Percentiles rank a stretch among this genome's conserved stretches.
Evolutionary conservation across 1,140 invertebrate genomes (phyloP).

Genomic region (Capitella teleta): DNA sequence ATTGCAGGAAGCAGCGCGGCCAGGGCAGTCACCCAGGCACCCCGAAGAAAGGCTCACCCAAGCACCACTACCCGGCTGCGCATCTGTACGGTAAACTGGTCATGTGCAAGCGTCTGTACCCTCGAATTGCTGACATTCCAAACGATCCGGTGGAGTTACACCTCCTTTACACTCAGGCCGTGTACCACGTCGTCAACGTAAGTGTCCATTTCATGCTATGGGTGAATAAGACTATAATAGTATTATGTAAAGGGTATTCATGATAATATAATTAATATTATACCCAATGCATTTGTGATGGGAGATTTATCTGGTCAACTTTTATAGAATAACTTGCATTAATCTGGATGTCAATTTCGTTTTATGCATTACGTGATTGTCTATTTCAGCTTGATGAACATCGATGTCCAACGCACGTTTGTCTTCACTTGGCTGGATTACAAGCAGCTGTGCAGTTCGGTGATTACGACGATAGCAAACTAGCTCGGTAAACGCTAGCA

Average conservation of each 20-base stretch:
- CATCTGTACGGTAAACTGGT: conserved; percentile 12
- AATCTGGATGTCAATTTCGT: not conserved
- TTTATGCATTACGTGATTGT: not conserved
- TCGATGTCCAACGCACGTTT: conserved; percentile 86
- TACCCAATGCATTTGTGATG: too few relatives aligned
- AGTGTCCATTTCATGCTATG: conserved; percentile 14
- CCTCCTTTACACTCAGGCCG: conserved; percentile 87
- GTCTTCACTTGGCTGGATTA: conserved; percentile 79
- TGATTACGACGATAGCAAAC: conserved; percentile 58
- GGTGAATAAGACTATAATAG: too few relatives aligned
- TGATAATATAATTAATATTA: too few relatives aligned
- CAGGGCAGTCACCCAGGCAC: not conserved
- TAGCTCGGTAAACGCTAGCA: conserved; percentile 20
- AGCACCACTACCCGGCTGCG: not conserved
- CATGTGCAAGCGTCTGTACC: conserved; percentile 66
- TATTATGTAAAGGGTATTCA: too few relatives aligned
- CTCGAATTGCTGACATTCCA: conserved; percentile 75
- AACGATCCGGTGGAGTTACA: conserved; percentile 92
- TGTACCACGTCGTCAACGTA: conserved; percentile 87
- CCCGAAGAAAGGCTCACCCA: conserved; percentile 2
- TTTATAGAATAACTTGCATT: too few relatives aligned
- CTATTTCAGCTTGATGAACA: conserved; percentile 75
- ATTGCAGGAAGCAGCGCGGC: not conserved
- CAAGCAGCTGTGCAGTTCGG: conserved; percentile 87
- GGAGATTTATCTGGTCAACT: too few relatives aligned